A percentile compares a stretch with the other conserved stretches of the same genome.
phyloP scores from a whole-genome alignment of 2,888 invertebrate genomes.

The Subacronicta megacephala region DNA sequence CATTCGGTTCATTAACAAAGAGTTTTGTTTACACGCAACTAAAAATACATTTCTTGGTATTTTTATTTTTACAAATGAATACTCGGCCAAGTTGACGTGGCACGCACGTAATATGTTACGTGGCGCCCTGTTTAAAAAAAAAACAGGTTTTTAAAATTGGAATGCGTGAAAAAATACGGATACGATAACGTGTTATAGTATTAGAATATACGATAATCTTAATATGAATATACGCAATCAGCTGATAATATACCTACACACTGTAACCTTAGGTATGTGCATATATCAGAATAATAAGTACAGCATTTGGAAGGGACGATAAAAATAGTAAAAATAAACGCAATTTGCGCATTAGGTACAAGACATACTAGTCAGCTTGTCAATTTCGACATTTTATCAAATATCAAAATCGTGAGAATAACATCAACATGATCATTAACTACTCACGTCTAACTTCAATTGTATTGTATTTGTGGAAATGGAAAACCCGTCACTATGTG shows the following conservation, averaged over 20 bases:
- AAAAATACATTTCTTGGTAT: slow-evolving; percentile 57
- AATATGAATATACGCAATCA: too few species aligned
- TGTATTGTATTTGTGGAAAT: slow-evolving; percentile 85
- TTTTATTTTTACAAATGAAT: slow-evolving; percentile 40
- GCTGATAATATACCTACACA: not conserved
- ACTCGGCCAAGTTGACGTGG: slow-evolving; percentile 16
- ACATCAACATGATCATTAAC: slow-evolving; percentile 76
- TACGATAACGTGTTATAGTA: too few species aligned
- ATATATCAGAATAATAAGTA: too few species aligned
- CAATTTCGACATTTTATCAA: slow-evolving; percentile 32
- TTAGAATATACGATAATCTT: too few species aligned
- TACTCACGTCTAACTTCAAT: slow-evolving; percentile 74
- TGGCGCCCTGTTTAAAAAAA: slow-evolving; percentile 8
- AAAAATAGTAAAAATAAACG: not conserved
- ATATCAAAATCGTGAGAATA: slow-evolving; percentile 70
- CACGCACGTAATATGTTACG: slow-evolving; percentile 13
- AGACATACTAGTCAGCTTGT: not conserved
- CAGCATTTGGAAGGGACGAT: not conserved
- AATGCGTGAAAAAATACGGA: too few species aligned
- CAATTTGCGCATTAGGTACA: not conserved
- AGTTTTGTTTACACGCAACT: slow-evolving; percentile 62
- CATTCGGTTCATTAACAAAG: slow-evolving; percentile 61
- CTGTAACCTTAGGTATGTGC: not conserved
- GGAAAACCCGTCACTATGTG: slow-evolving; percentile 80
- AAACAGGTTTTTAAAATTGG: not conserved